Evolutionary conservation across 53 echinoderm and acorn worm species (phyloP).

Genomic region (Holothuria scabra): DNA sequence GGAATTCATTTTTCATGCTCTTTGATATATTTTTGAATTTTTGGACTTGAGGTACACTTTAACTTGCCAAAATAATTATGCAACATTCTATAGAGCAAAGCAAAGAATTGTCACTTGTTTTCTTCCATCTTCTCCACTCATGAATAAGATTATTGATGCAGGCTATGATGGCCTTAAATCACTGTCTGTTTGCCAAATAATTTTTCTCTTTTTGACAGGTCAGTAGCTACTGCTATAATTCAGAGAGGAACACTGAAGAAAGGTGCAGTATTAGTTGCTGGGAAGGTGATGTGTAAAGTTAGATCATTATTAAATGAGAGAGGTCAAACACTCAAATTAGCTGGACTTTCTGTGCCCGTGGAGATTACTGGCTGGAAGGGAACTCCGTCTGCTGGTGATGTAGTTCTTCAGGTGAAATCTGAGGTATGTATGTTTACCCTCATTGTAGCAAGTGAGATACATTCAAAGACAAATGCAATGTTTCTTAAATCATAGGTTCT

Average conservation of each 20-base stretch:
- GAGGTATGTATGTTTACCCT: conserved; percentile 60
- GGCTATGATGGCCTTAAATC: no score
- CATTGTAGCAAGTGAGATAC: background rate
- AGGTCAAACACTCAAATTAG: conserved; percentile 64
- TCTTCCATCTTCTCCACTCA: no score
- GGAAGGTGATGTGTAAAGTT: conserved; percentile 79
- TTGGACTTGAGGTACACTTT: no score
- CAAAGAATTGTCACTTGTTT: no score
- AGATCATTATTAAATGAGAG: conserved; percentile 78
- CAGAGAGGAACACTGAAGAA: conserved; percentile 84
- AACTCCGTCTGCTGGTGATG: conserved; percentile 85
- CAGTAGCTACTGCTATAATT: conserved; percentile 79
- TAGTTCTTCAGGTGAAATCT: conserved; percentile 80
- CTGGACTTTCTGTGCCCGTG: conserved; percentile 83
- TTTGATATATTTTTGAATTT: no score
- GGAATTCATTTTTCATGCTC: no score
- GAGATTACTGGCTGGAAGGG: conserved; percentile 94
- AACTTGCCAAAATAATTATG: no score
- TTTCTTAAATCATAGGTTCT: no score
- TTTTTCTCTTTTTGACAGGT: conserved; percentile 38
- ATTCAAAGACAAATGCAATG: background rate
- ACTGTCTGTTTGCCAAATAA: no score
- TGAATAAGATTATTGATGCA: no score
- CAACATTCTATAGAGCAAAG: no score
- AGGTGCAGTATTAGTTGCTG: conserved; percentile 81